Conservation (phyloP, 2,888 invertebrate species). For the Eulithis prunata region DNA sequence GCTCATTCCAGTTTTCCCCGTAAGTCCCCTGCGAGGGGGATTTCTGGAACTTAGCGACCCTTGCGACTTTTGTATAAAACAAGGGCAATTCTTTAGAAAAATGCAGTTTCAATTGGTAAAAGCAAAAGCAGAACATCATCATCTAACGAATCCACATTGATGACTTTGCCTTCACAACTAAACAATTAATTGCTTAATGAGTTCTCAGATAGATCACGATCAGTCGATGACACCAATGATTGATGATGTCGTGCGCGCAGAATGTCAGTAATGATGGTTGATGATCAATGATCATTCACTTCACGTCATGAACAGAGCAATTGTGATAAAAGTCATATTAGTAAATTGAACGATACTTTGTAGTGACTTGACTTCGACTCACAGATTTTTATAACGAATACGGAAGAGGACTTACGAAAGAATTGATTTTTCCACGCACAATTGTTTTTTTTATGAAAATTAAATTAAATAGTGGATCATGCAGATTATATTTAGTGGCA, state of each 20-base stretch:
- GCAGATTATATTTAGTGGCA: too few relatives aligned
- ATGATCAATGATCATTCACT: slow-evolving; percentile 12
- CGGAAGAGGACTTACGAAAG: too few relatives aligned
- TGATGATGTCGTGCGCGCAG: slow-evolving; percentile 23
- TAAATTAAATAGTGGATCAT: too few relatives aligned
- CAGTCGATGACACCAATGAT: slow-evolving; percentile 25
- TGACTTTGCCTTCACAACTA: not conserved
- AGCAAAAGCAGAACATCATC: not conserved
- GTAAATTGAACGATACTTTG: not conserved
- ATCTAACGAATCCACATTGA: not conserved
- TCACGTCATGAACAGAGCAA: slow-evolving; percentile 17
- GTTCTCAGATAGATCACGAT: slow-evolving; percentile 14
- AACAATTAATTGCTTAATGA: slow-evolving; percentile 10
- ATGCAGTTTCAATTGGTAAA: too few relatives aligned
- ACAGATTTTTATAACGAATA: too few relatives aligned
- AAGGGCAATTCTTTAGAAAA: too few relatives aligned
- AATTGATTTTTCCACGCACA: too few relatives aligned
- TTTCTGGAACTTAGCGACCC: too few relatives aligned
- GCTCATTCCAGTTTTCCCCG: not conserved
- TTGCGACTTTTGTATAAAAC: too few relatives aligned
- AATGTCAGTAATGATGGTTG: slow-evolving; percentile 18
- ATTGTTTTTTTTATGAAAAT: too few relatives aligned
- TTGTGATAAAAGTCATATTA: slow-evolving; percentile 17
- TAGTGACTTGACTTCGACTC: too few relatives aligned
- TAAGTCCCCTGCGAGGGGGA: too few relatives aligned